A percentile compares a stretch with the other conserved stretches of the same genome.
These are phyloP conservation scores for Orycteropus afer DNA, from an alignment of 2,113 vertebrate species.

Conservation along the genomic window DNA sequence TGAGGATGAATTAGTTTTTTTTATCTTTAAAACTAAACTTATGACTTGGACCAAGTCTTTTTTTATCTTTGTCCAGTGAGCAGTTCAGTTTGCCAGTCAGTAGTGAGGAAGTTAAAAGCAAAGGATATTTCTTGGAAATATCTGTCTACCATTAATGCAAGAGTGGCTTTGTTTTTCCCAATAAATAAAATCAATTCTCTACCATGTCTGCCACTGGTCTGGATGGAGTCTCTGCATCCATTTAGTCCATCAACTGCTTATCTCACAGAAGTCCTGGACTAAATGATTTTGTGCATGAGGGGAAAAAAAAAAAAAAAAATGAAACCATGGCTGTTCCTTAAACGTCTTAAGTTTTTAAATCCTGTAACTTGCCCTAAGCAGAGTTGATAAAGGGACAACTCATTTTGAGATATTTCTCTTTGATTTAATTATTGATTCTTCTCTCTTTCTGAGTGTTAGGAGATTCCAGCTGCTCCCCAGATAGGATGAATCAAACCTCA, in stretches of 20 bases:
- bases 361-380: neutral
- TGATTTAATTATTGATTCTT: neutral
- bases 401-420: neutral
- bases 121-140: slow-evolving; percentile 48
- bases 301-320: slow-evolving; percentile 23
- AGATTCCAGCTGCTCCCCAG: neutral
- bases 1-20: neutral
- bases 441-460: neutral
- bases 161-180: slow-evolving; percentile 58
- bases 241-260: slow-evolving; percentile 52
- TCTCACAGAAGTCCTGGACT: neutral
- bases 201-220: slow-evolving; percentile 7
- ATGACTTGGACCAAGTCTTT: neutral
- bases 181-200: slow-evolving; percentile 62
- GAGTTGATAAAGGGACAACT: neutral
- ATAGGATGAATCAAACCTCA: neutral
- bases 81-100: neutral
- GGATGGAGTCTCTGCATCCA: neutral
- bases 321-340: neutral
- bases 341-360: slow-evolving; percentile 1
- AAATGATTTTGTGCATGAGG: slow-evolving; percentile 46
- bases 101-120: slow-evolving; percentile 44
- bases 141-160: slow-evolving; percentile 37
- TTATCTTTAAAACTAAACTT: slow-evolving; percentile 11
- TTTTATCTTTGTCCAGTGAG: neutral